Base-by-base conservation (phyloP, 2,797 vertebrate genomes). In the Catamblyrhynchus diadema region DNA sequence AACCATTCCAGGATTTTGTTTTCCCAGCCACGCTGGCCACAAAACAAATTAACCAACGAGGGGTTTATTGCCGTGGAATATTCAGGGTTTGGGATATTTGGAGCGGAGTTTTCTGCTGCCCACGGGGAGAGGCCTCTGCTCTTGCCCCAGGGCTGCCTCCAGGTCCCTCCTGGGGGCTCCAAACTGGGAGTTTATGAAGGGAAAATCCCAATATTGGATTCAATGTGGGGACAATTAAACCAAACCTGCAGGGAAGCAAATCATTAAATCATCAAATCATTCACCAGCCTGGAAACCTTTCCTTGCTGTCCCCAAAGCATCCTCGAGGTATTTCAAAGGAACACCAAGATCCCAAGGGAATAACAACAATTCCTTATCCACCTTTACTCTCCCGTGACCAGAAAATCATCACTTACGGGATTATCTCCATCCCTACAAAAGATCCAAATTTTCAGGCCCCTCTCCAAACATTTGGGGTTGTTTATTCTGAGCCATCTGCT, bases 351-450 rank as follows among this genome's bases (percentile, higher is more conserved):
- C 10, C 42, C 69, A 6, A 25, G 51, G 42, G 45, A 73, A 14
- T 3, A 16, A 9, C 33, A 28, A 16, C 42, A 41, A 59, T 25
- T 51, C 60, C 60, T 45, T 3, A 0, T 0, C 28, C 75, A 24
- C 18, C 51, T 57, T 18, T 3, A 3, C 65, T 6, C n/a, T 14
- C 42, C 57, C 1, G 0, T 2, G 32, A 28, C 3, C 60, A 72
- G 16, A 6, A 30, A 65, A 44, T 0, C 1, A 23, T 14, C 50
- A 0, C 9, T 33, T 1, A 3, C n/a, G 45, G n/a, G 11, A 51
- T n/a, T 3, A 22, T 9, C 51, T 50, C 59, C 74, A 17, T 35
- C 50, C n/a, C 27, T 11, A n/a, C 27, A 12, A 24, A 80, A 44
- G 0, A 50, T 1, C 85, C 85, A 8, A 45, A 39, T 25, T 15